These are phyloP conservation scores for Nothobranchius furzeri DNA, from an alignment of 2,113 vertebrate species.

Conservation along the genomic window DNA sequence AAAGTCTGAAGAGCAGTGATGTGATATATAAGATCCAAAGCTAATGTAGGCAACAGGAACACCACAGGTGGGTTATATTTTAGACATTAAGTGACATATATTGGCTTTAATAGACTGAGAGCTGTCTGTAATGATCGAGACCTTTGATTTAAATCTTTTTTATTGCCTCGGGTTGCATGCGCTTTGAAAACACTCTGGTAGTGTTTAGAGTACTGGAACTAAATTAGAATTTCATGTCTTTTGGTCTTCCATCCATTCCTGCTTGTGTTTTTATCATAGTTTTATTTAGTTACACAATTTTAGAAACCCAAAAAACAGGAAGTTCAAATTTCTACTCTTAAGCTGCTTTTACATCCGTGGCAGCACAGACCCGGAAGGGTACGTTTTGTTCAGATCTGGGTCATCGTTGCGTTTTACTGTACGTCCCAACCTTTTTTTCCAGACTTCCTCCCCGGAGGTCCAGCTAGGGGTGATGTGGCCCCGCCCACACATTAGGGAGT, in stretches of 20 bases:
- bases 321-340: background rate
- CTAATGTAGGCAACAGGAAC: constrained; percentile 60
- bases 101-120: constrained; percentile 74
- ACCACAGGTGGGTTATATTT: constrained; percentile 71
- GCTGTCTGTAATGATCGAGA: constrained; percentile 57
- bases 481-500: too few species aligned
- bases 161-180: constrained; percentile 64
- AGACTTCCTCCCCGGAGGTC: too few species aligned
- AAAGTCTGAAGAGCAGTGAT: constrained; percentile 45
- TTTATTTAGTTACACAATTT: background rate
- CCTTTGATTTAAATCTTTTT: constrained; percentile 58
- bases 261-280: background rate
- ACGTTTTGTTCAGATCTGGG: background rate
- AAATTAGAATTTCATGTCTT: constrained; percentile 53
- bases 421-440: too few species aligned
- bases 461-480: too few species aligned
- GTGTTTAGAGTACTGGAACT: constrained; percentile 23
- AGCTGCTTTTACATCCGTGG: background rate
- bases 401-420: too few species aligned
- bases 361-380: too few species aligned
- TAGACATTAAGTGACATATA: constrained; percentile 67
- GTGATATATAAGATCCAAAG: constrained; percentile 65
- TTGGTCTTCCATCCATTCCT: background rate
- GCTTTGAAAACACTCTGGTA: constrained; percentile 41
- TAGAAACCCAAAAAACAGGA: background rate